Conservation (phyloP, 2,113 vertebrate genomes). For the Neodontobutis hainanensis region DNA sequence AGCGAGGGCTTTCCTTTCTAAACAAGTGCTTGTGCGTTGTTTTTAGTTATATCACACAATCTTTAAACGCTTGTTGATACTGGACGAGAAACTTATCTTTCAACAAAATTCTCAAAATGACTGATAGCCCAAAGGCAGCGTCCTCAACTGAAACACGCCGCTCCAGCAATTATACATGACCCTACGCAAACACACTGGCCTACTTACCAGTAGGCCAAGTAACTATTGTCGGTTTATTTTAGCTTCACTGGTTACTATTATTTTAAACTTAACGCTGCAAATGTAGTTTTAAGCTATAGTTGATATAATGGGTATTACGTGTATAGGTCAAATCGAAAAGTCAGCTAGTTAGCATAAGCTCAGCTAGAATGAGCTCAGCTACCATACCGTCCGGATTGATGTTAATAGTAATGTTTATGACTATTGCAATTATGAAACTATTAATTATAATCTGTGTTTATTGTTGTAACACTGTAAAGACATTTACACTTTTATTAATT, state of each 20-base stretch:
- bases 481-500: constrained; percentile 41
- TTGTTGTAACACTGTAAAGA: constrained; percentile 31
- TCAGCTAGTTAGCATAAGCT: constrained; percentile 36
- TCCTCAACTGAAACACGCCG: background rate
- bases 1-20: background rate
- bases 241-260: background rate
- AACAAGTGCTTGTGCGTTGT: background rate
- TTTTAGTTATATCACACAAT: background rate
- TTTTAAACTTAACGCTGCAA: background rate
- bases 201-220: constrained; percentile 54
- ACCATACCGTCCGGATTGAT: constrained; percentile 31
- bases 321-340: background rate
- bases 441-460: constrained; percentile 5
- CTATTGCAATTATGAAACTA: background rate
- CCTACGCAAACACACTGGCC: constrained; percentile 57
- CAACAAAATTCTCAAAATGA: background rate
- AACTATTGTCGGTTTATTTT: background rate
- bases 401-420: background rate
- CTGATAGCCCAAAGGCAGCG: background rate
- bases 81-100: fast-evolving
- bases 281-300: too few species aligned
- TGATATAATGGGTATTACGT: background rate
- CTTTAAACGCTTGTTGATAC: fast-evolving
- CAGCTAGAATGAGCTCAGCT: constrained; percentile 37
- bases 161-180: constrained; percentile 53